Evolutionary conservation across 2,113 vertebrate species (phyloP).

Genomic region (Tychaedon coryphoeus): DNA sequence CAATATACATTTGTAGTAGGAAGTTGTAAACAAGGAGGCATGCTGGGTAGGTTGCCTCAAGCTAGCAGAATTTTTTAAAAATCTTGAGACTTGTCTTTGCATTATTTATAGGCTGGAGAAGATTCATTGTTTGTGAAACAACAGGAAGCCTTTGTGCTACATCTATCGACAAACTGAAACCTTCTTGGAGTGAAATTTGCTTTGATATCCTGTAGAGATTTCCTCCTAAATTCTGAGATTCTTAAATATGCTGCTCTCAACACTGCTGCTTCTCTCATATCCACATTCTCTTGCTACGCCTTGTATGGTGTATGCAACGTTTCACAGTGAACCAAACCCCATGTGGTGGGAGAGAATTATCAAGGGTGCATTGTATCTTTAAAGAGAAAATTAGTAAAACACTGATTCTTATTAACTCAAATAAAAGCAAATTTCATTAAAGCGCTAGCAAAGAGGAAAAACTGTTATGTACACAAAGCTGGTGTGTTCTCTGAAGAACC

Average conservation of each 20-base stretch:
- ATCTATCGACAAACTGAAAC: not conserved
- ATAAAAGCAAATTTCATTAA: slow-evolving; percentile 11
- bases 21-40: slow-evolving; percentile 66
- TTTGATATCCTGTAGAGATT: slow-evolving; percentile 30
- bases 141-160: slow-evolving; percentile 15
- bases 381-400: slow-evolving; percentile 36
- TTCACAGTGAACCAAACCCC: not conserved
- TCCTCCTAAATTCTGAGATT: not conserved
- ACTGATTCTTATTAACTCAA: not conserved
- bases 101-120: slow-evolving; percentile 63
- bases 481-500: not conserved
- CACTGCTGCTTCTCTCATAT: not conserved
- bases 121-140: slow-evolving; percentile 57
- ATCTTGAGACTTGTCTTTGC: slow-evolving; percentile 31
- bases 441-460: not conserved
- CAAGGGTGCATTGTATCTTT: not conserved
- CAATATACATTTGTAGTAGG: slow-evolving; percentile 27
- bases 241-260: not conserved
- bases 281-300: rapidly evolving
- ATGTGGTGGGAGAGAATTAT: not conserved
- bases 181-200: slow-evolving; percentile 22
- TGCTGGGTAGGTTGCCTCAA: slow-evolving; percentile 60
- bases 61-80: slow-evolving; percentile 48
- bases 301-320: rapidly evolving
- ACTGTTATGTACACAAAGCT: not conserved